Percentiles rank a stretch among this genome's conserved stretches.
Conservation (phyloP, 2,888 invertebrate species). For the Chesias legatella region DNA sequence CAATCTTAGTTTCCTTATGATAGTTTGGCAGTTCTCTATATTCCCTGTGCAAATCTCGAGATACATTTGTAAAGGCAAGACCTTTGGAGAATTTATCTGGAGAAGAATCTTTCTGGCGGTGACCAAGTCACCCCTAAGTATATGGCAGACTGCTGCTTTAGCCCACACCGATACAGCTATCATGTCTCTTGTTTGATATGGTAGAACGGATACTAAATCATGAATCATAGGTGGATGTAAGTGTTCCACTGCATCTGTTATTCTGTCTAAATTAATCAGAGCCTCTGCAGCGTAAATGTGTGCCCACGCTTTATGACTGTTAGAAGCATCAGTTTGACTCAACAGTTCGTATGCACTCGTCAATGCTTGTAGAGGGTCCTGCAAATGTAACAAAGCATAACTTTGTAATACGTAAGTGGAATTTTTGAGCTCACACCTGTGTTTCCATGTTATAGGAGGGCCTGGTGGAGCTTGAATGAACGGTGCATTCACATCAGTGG, state of each 20-base stretch:
- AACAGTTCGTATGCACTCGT: slow-evolving; percentile 89
- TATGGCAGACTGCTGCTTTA: slow-evolving; percentile 75
- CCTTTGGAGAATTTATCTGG: slow-evolving; percentile 71
- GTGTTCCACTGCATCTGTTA: slow-evolving; percentile 91
- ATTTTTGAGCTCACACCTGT: slow-evolving; percentile 81
- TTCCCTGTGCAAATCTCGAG: slow-evolving; percentile 79
- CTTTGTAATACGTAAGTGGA: slow-evolving; percentile 88
- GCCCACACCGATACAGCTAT: slow-evolving; percentile 76
- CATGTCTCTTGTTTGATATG: slow-evolving; percentile 67
- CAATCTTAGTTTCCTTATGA: slow-evolving; percentile 64
- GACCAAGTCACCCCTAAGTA: slow-evolving; percentile 66
- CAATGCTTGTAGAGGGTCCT: slow-evolving; percentile 89
- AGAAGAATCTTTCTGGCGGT: slow-evolving; percentile 71
- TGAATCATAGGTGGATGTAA: slow-evolving; percentile 88
- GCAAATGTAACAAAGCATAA: slow-evolving; percentile 91
- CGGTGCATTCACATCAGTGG: slow-evolving; percentile 49
- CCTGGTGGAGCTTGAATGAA: slow-evolving; percentile 81
- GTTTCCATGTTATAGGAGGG: slow-evolving; percentile 81
- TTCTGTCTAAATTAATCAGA: slow-evolving; percentile 88
- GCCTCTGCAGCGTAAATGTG: slow-evolving; percentile 95
- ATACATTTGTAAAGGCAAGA: slow-evolving; percentile 77
- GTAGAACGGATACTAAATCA: slow-evolving; percentile 67
- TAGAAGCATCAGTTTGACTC: slow-evolving; percentile 81
- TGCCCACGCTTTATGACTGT: slow-evolving; percentile 85
- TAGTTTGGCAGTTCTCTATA: slow-evolving; percentile 71